Conservation (phyloP, 2,113 vertebrate genomes). For the Hemiscyllium ocellatum region DNA sequence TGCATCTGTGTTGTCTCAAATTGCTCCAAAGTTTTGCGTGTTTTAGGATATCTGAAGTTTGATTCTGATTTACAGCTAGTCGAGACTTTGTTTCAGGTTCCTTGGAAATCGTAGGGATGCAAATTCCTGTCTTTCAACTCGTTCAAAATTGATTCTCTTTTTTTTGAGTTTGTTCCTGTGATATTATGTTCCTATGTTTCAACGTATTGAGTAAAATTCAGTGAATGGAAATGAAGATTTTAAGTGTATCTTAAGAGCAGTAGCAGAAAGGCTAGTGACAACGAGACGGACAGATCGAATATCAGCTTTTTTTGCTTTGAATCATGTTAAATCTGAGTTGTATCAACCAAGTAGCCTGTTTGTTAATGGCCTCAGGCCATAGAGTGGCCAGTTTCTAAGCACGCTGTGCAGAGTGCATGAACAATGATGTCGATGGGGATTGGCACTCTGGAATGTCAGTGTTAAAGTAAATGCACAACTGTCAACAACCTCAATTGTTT, state of each 20-base stretch:
- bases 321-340: neutral
- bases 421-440: neutral
- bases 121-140: neutral
- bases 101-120: neutral
- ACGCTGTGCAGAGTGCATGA: neutral
- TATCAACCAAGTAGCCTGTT: neutral
- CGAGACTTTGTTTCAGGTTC: neutral
- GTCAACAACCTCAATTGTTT: conserved; percentile 31
- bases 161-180: neutral
- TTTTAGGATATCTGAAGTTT: neutral
- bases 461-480: conserved; percentile 19
- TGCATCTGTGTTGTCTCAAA: neutral
- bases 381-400: neutral
- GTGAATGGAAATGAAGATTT: neutral
- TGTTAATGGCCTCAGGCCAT: conserved; percentile 3
- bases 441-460: conserved; percentile 22
- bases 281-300: neutral
- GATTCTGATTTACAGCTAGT: neutral
- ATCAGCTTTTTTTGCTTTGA: neutral
- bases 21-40: neutral
- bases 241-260: neutral
- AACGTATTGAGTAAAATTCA: neutral
- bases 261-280: neutral
- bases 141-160: neutral
- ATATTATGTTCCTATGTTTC: neutral